Conservation (phyloP, 1,140 invertebrate species). For the Leptinotarsa texana region DNA sequence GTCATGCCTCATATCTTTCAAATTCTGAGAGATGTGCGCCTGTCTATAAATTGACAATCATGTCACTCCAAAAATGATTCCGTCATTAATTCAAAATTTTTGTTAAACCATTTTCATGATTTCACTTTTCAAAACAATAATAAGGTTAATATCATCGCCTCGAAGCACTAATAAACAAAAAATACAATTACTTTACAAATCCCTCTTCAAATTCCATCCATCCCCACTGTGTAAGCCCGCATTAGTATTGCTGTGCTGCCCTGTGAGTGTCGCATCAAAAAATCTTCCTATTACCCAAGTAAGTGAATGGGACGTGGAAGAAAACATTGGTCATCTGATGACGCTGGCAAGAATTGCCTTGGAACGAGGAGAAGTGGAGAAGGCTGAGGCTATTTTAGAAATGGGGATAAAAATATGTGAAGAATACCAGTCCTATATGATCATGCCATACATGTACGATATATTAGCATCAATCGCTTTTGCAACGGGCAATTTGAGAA, state of each 20-base stretch:
- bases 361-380: slow-evolving; percentile 50
- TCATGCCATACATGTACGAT: slow-evolving; percentile 51
- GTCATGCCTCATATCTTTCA: no score
- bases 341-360: slow-evolving; percentile 48
- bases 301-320: slow-evolving; percentile 47
- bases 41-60: no score
- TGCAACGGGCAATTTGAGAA: slow-evolving; percentile 46
- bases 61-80: not conserved
- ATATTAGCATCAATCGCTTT: slow-evolving; percentile 50
- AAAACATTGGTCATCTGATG: slow-evolving; percentile 51
- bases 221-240: no score
- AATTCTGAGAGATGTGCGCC: no score
- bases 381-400: slow-evolving; percentile 50
- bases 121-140: slow-evolving; percentile 10
- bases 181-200: slow-evolving; percentile 13
- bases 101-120: slow-evolving; percentile 23
- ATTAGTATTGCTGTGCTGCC: not conserved
- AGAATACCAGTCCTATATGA: slow-evolving; percentile 45
- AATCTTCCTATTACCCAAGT: not conserved
- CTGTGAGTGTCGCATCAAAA: not conserved
- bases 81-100: slow-evolving; percentile 8
- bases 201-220: not conserved
- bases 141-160: not conserved
- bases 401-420: slow-evolving; percentile 53
- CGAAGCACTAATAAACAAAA: not conserved